These are phyloP conservation scores for Lepidostoma basale DNA, from an alignment of 1,140 invertebrate genomes.

Conservation along the genomic window DNA sequence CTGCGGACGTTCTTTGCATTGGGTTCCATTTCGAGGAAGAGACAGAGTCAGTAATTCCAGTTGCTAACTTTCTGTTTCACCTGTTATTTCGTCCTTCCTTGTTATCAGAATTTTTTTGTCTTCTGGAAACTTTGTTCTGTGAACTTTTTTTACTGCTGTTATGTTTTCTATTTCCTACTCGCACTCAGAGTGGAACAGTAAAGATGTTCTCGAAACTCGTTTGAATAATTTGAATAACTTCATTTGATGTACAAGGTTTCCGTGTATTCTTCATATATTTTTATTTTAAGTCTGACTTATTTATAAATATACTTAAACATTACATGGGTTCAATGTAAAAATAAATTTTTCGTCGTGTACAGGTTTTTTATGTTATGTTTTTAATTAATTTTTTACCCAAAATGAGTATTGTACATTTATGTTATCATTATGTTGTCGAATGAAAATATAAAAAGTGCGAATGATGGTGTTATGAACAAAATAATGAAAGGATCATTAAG, in stretches of 20 bases:
- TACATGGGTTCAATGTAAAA: too few relatives aligned
- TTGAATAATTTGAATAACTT: background rate
- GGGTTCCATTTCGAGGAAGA: slow-evolving; percentile 24
- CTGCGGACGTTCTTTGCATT: slow-evolving; percentile 28
- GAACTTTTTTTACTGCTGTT: slow-evolving; percentile 26
- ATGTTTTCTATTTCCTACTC: slow-evolving; percentile 42
- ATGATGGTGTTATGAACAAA: too few relatives aligned
- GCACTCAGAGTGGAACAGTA: slow-evolving; percentile 31
- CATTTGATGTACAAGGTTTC: background rate
- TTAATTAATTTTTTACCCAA: too few relatives aligned
- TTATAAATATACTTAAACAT: too few relatives aligned
- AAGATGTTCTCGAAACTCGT: too few relatives aligned
- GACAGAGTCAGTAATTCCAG: slow-evolving; percentile 28
- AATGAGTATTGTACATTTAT: too few relatives aligned
- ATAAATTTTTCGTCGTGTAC: too few relatives aligned
- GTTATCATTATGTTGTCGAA: too few relatives aligned
- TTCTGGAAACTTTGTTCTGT: background rate
- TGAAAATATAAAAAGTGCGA: too few relatives aligned
- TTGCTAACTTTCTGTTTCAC: slow-evolving; percentile 29
- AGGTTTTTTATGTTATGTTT: too few relatives aligned
- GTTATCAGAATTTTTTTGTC: slow-evolving; percentile 33
- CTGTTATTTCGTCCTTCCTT: slow-evolving; percentile 27
- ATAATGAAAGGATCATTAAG: too few relatives aligned
- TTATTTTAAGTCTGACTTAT: too few relatives aligned
- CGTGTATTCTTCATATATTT: background rate